Base-by-base conservation (phyloP, 2,113 vertebrate genomes). In the Herpetotheres cachinnans region DNA sequence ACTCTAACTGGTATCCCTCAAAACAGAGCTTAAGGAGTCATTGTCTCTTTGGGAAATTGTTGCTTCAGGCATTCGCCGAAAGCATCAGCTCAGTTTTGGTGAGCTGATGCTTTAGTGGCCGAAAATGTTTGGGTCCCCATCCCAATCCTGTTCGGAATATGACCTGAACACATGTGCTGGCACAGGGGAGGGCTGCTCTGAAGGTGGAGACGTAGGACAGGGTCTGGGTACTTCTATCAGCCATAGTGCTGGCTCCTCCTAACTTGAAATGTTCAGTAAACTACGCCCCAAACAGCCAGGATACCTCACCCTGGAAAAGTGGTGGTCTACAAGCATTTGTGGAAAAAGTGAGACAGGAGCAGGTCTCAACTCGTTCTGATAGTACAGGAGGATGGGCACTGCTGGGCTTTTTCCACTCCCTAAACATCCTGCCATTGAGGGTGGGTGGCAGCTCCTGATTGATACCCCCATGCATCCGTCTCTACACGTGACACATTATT, bases 401-500 rank as follows among this genome's bases (percentile, higher is more conserved):
- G 32, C 59, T n/a, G 15, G 21, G 1, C 4, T 44, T 82, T 69
- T 63, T 9, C 54, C 69, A 78, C 26, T 58, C 34, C 32, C 16
- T 47, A 21, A 52, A n/a, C 50, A 62, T 42, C 27, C 46, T n/a
- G 12, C 36, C 8, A 4, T 15, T 42, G n/a, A 54, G 65, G 76
- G 21, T 29, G 40, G 30, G 59, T 47, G 71, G 22, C 59, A 58
- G 47, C 16, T 88, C 63, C 50, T 42, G 58, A 8, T 19, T 17
- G 73, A 40, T 24, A 62, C 10, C 26, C 70, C 58, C 11, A 3
- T 21, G 22, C 27, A 7, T 29, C 16, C 85, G 13, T 52, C 18
- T 42, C 6, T 67, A 19, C 16, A 9, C 4, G 1, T 52, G 55
- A 38, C 49, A 24, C 1, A 3, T 27, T 7, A 1, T 1, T 18